These are phyloP conservation scores for Cryptocheilus praepositus DNA, from an alignment of 2,888 invertebrate species.

Conservation along the genomic window DNA sequence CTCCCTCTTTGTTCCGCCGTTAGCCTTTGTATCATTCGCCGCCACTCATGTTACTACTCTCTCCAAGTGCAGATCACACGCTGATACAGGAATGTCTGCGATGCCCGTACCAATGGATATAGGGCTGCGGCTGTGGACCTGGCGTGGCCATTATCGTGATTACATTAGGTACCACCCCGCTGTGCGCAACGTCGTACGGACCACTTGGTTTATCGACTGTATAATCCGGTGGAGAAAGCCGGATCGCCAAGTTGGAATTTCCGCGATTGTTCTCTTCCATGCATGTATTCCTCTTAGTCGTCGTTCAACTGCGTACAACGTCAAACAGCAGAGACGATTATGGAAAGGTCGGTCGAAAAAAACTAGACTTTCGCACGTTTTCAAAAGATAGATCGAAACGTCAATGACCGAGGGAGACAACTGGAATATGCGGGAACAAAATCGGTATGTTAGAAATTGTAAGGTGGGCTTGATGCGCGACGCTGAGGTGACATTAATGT, in stretches of 20 bases:
- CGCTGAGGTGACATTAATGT: too few species aligned
- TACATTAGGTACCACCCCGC: slow-evolving; percentile 56
- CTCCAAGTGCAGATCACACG: slow-evolving; percentile 39
- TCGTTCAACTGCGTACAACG: background rate
- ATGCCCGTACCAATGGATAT: slow-evolving; percentile 46
- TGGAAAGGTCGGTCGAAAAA: too few species aligned
- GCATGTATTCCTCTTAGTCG: slow-evolving; percentile 1
- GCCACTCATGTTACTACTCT: too few species aligned
- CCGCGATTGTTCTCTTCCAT: background rate
- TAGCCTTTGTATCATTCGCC: too few species aligned
- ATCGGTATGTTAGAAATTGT: too few species aligned
- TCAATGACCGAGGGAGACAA: background rate
- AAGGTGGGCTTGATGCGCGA: too few species aligned
- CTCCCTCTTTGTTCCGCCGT: slow-evolving; percentile 27
- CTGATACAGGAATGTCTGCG: slow-evolving; percentile 59
- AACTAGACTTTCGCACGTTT: too few species aligned
- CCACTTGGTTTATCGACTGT: slow-evolving; percentile 45
- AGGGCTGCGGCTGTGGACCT: slow-evolving; percentile 37
- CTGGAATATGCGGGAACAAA: slow-evolving; percentile 16
- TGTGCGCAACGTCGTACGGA: slow-evolving; percentile 35
- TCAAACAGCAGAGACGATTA: too few species aligned
- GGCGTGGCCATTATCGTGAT: slow-evolving; percentile 61
- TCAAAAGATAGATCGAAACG: too few species aligned
- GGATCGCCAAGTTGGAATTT: slow-evolving; percentile 29
- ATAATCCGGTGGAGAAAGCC: slow-evolving; percentile 45